These are phyloP conservation scores for Gambusia affinis DNA, from an alignment of 2,113 vertebrate genomes.

Conservation along the genomic window DNA sequence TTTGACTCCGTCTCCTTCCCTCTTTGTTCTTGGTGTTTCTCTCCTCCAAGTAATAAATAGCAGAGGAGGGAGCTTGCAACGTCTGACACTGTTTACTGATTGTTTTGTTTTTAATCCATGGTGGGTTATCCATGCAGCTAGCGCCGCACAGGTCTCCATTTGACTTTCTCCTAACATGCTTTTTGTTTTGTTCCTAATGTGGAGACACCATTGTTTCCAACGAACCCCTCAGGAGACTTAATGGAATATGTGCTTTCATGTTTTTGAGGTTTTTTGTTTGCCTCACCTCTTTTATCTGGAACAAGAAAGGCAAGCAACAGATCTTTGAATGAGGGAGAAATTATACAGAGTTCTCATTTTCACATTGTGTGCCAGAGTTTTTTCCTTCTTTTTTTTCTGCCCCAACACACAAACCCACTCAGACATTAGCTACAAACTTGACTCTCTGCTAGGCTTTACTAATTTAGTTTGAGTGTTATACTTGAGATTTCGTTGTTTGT, in stretches of 20 bases:
- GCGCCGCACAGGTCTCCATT: constrained; percentile 53
- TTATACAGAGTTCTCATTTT: constrained; percentile 45
- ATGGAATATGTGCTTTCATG: constrained; percentile 66
- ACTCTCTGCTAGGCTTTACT: constrained; percentile 15
- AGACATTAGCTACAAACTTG: background rate
- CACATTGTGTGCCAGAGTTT: constrained; percentile 36
- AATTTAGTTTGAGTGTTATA: background rate
- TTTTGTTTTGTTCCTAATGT: constrained; percentile 61
- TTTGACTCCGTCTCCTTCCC: constrained; percentile 58
- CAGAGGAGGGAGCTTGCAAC: constrained; percentile 45
- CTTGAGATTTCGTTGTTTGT: no score
- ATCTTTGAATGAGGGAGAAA: constrained; percentile 48
- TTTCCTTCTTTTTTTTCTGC: background rate
- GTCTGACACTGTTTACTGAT: constrained; percentile 61
- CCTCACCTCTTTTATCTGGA: constrained; percentile 51
- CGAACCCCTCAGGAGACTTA: constrained; percentile 58
- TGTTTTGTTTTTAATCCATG: constrained; percentile 67
- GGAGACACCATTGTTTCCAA: constrained; percentile 52
- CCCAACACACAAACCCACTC: constrained; percentile 5
- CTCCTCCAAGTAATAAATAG: constrained; percentile 56
- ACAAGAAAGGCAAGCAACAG: constrained; percentile 41
- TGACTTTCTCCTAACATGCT: constrained; percentile 51
- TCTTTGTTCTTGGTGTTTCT: constrained; percentile 56
- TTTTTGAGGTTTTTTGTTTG: constrained; percentile 56
- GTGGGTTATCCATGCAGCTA: constrained; percentile 67